phyloP scores from a whole-genome alignment of 2,113 vertebrate species.

The Montifringilla adamsi region DNA sequence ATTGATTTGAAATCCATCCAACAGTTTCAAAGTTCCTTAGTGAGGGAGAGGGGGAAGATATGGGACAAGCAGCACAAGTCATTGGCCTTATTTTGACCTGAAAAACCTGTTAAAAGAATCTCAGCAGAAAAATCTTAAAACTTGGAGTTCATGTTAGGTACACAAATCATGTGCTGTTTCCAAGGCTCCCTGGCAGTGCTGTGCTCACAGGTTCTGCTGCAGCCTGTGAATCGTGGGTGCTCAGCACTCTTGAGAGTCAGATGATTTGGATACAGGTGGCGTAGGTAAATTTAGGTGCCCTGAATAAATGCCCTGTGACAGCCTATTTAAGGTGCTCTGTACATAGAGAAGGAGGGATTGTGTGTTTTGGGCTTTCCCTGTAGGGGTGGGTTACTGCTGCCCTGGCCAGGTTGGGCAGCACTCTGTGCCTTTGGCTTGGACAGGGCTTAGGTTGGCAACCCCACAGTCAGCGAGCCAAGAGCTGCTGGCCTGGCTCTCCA shows the following conservation, averaged over 20 bases:
- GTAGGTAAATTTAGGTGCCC: constrained; percentile 50
- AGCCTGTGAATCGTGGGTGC: neutral
- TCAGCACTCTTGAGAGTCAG: constrained; percentile 20
- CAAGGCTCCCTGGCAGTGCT: neutral
- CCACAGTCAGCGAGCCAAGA: neutral
- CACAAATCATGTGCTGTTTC: neutral
- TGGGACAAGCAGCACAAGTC: neutral
- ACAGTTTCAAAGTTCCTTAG: neutral
- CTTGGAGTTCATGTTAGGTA: neutral
- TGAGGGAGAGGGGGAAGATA: neutral
- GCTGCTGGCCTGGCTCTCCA: neutral
- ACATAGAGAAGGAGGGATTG: neutral
- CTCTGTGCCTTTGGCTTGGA: neutral
- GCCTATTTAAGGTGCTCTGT: constrained; percentile 10
- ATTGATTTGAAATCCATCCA: neutral
- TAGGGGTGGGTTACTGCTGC: neutral
- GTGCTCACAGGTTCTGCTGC: neutral
- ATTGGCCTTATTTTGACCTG: neutral
- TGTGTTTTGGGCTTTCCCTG: neutral
- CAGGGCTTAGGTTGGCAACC: neutral
- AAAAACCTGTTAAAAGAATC: neutral
- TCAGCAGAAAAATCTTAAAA: neutral
- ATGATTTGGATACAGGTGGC: constrained; percentile 18
- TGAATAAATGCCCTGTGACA: constrained; percentile 12
- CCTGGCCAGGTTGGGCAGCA: neutral